Evolutionary conservation across 2,113 vertebrate genomes (phyloP).

Genomic region (Cynoglossus semilaevis): DNA sequence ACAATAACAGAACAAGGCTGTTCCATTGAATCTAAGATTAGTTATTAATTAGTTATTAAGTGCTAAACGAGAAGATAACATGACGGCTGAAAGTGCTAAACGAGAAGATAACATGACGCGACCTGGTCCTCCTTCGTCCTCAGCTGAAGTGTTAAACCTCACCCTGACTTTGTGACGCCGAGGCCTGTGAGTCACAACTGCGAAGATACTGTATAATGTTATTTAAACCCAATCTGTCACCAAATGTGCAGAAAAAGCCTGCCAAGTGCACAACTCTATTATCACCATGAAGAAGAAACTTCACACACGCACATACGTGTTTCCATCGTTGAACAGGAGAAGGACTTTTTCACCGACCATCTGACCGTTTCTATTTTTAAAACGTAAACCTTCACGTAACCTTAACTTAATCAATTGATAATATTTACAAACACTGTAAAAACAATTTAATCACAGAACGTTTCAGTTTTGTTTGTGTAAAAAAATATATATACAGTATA

Average conservation of each 20-base stretch:
- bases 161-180: conserved; percentile 58
- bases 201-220: conserved; percentile 62
- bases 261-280: conserved; percentile 65
- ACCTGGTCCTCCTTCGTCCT: conserved; percentile 55
- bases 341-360: neutral
- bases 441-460: no score
- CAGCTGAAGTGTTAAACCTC: conserved; percentile 67
- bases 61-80: conserved; percentile 60
- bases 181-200: conserved; percentile 70
- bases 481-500: no score
- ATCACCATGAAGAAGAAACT: conserved; percentile 32
- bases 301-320: conserved; percentile 24
- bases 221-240: conserved; percentile 73
- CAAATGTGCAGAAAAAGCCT: conserved; percentile 57
- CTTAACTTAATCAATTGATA: neutral
- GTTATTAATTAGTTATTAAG: no score
- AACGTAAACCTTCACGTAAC: no score
- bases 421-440: no score
- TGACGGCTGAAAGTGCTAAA: conserved; percentile 51
- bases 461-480: no score
- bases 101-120: conserved; percentile 54
- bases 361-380: no score
- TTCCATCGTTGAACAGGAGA: neutral
- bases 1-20: neutral
- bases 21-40: conserved; percentile 42